Conservation (phyloP, 2,888 invertebrate species). For the Myopa tessellatipennis region DNA sequence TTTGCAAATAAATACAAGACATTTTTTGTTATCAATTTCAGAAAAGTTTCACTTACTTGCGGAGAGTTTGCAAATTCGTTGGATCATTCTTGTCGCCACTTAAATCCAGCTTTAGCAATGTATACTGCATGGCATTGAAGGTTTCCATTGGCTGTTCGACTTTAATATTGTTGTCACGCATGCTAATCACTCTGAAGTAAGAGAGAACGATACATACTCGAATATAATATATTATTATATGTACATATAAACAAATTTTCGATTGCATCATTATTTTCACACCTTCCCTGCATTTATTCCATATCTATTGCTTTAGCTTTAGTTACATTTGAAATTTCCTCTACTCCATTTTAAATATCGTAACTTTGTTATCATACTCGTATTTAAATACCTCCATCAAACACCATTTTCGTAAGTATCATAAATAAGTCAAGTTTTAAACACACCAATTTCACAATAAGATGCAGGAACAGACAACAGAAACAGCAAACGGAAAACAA, state of each 20-base stretch:
- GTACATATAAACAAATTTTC: neutral
- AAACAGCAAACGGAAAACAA: neutral
- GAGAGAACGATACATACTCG: neutral
- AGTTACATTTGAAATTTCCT: no score
- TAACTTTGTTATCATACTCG: neutral
- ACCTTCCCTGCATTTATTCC: no score
- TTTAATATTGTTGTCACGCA: constrained; percentile 74
- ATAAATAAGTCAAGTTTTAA: no score
- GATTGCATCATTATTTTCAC: no score
- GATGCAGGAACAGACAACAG: neutral
- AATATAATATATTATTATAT: neutral
- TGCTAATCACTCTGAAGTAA: constrained; percentile 68
- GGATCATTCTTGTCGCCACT: constrained; percentile 79
- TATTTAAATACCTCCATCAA: neutral
- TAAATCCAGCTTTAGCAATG: constrained; percentile 80
- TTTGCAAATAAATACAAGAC: constrained; percentile 67
- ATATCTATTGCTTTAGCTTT: no score
- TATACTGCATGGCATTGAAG: constrained; percentile 82
- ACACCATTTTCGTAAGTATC: neutral
- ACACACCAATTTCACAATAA: no score
- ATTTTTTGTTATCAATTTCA: constrained; percentile 49
- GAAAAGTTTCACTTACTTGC: constrained; percentile 71
- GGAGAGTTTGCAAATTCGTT: constrained; percentile 78
- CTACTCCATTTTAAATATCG: no score
- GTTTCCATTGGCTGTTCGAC: constrained; percentile 74